phyloP scores from a whole-genome alignment of 2,797 vertebrate genomes.

The Scyliorhinus canicula region DNA sequence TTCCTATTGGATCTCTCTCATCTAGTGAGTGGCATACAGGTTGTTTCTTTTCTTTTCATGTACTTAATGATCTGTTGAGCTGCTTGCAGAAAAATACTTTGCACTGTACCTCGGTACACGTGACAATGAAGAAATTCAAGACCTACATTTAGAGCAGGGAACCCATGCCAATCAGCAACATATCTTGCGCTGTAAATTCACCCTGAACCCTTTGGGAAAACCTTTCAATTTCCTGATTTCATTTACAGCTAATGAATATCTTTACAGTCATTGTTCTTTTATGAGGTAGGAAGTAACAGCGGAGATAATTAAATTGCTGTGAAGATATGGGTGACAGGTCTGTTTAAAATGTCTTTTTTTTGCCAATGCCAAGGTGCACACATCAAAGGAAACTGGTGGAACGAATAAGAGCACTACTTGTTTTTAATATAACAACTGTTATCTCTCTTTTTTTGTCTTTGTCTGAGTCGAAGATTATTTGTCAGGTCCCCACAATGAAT shows the following conservation, averaged over 20 bases:
- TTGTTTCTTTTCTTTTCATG: too few relatives aligned
- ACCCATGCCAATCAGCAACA: background rate
- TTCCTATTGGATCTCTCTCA: background rate
- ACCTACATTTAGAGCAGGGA: background rate
- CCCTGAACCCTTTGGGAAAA: background rate
- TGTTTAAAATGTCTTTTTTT: background rate
- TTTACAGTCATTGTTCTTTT: background rate
- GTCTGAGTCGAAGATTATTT: background rate
- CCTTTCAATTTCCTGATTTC: background rate
- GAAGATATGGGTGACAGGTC: slow-evolving; percentile 7
- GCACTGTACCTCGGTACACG: too few relatives aligned
- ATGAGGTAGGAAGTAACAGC: background rate
- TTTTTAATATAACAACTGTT: background rate
- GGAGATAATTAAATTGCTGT: background rate
- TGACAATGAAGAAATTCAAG: too few relatives aligned
- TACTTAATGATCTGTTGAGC: too few relatives aligned
- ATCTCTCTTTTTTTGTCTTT: background rate
- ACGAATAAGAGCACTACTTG: background rate
- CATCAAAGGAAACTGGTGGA: background rate
- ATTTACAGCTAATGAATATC: background rate
- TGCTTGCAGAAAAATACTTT: too few relatives aligned
- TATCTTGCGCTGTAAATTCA: background rate
- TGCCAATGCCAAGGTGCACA: background rate
- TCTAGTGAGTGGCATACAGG: background rate
- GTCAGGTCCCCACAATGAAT: background rate